These are phyloP conservation scores for Sebastes kiyomatsui DNA, from an alignment of 2,797 vertebrate genomes.

Conservation along the genomic window DNA sequence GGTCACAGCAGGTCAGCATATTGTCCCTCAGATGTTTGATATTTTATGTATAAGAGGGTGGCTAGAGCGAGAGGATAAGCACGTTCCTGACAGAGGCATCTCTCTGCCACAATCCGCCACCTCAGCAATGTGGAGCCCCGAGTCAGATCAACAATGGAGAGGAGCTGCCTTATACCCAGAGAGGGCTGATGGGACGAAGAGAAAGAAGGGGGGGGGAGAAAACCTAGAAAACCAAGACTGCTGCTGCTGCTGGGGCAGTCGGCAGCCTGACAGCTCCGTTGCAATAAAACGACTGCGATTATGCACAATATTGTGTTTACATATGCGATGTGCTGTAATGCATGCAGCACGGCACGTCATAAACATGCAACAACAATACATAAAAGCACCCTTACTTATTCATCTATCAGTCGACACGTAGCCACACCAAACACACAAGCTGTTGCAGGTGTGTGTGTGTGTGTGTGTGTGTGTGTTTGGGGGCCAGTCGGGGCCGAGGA, in stretches of 20 bases:
- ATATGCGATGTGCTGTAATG: constrained; percentile 5
- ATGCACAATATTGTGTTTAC: constrained; percentile 38
- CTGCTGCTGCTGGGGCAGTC: constrained; percentile 16
- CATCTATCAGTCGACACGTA: not conserved
- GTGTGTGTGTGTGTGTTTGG: constrained; percentile 7
- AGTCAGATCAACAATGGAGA: constrained; percentile 74
- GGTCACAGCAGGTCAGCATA: constrained; percentile 97
- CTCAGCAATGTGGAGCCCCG: constrained; percentile 79
- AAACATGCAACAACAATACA: constrained; percentile 25
- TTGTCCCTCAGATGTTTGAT: constrained; percentile 98
- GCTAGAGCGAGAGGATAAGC: constrained; percentile 89
- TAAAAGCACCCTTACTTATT: constrained; percentile 19
- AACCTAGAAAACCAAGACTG: constrained; percentile 32
- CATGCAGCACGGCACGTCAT: constrained; percentile 10
- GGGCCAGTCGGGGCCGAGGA: constrained; percentile 20
- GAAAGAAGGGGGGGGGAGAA: constrained; percentile 5
- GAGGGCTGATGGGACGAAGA: constrained; percentile 61
- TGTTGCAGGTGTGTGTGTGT: constrained; percentile 7
- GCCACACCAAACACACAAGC: not conserved
- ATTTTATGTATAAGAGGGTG: constrained; percentile 94
- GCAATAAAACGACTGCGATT: constrained; percentile 39
- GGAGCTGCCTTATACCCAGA: constrained; percentile 57
- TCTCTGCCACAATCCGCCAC: constrained; percentile 85
- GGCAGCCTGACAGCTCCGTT: constrained; percentile 29
- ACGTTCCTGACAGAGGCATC: constrained; percentile 90